Percentiles rank a stretch among this genome's conserved stretches.
These are phyloP conservation scores for Paguma larvata DNA, from an alignment of 2,797 vertebrate species.

Conservation along the genomic window DNA sequence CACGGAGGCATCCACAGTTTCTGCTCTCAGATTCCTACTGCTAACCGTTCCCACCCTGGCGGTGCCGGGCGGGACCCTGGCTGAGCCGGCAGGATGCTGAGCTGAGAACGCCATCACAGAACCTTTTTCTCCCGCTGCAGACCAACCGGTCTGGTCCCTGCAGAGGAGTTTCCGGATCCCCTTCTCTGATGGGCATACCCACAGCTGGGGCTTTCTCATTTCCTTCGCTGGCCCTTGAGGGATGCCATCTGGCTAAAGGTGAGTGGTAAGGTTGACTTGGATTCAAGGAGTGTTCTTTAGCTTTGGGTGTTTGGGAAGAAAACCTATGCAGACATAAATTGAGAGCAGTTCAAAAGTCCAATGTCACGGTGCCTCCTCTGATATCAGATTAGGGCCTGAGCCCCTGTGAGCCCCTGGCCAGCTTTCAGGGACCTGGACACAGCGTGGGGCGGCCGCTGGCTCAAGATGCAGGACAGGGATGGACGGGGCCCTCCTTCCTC, in stretches of 20 bases:
- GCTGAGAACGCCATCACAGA: too few relatives aligned
- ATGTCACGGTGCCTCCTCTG: too few relatives aligned
- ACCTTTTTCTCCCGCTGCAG: neutral
- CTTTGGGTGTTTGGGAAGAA: neutral
- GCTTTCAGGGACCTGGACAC: rapidly evolving
- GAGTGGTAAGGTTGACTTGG: neutral
- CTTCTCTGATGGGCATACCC: neutral
- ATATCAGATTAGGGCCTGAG: too few relatives aligned
- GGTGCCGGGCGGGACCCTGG: too few relatives aligned
- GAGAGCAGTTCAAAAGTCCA: neutral
- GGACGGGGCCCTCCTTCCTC: rapidly evolving
- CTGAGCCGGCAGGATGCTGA: neutral
- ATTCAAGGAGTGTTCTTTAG: too few relatives aligned
- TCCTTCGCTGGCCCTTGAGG: neutral
- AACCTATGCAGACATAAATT: neutral
- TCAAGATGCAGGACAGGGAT: neutral
- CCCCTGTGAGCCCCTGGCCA: rapidly evolving
- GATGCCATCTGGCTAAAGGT: neutral
- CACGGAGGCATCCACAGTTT: neutral
- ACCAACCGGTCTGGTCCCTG: neutral
- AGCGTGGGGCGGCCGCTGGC: rapidly evolving
- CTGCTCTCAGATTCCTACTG: neutral
- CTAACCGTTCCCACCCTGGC: rapidly evolving
- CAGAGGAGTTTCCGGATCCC: neutral
- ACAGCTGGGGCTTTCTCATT: neutral